Base-by-base conservation (phyloP, 1,140 invertebrate species). In the Heliconius eleuchia region DNA sequence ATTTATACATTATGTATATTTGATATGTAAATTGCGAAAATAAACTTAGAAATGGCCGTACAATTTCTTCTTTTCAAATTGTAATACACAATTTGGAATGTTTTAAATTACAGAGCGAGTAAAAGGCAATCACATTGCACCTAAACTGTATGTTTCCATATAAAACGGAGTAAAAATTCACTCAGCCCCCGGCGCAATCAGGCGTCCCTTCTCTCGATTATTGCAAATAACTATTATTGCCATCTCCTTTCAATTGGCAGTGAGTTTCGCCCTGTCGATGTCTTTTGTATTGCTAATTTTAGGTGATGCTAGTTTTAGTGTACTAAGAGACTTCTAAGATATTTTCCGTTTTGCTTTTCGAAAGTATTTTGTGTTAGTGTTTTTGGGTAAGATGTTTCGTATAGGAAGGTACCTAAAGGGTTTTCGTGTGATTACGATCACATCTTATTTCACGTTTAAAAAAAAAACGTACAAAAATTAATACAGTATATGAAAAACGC, bases 211-310 rank as follows among this genome's bases (percentile, higher is more conserved):
- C 88, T 87, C 84, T 82, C 91, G 92, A 94, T 94, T 94, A 94
- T 93, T 88, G 90, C 92, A 94, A 94, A 94, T 94, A 94, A 94
- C 92, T 94, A 93, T 94, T 93, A 94, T 94, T 94, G 91, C 85
- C 89, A 89, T 92, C 90, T 86, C 88, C 89, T 89, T 94, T 94
- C 91, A 94, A 92, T 94, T 92, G 92, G 88, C 91, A 81, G 82
- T 85, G 85, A 92, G 34, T 89, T 87, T 84, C 87, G 79, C 83
- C 85, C 87, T 85, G 85, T 85, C 86, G 78, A 84, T 84, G 85
- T 86, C 87, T 91, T 94, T 94, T 94, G 92, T 94, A 91, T 93
- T 94, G 92, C 92, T 94, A 94, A 94, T 94, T 92, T 86, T 75
- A 60, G 81, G 74, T 77, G 80, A 81, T 74, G 83, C 86, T 92